A percentile compares a stretch with the other conserved stretches of the same genome.
Evolutionary conservation across 64 coral and sea anemone species (phyloP).

Genomic region (Porites australiensis): DNA sequence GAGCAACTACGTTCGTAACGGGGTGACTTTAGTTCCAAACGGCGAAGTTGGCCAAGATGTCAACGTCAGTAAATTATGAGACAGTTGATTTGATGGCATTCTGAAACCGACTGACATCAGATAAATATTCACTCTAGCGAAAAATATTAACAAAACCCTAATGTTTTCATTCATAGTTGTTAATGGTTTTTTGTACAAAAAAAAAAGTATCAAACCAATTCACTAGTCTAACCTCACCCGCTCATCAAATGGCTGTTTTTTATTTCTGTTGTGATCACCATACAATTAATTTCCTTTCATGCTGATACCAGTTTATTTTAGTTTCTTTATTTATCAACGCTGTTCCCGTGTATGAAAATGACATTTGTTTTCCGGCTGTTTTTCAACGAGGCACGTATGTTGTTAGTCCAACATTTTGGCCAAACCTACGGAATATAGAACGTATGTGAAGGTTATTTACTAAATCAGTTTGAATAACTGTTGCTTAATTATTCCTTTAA

Average conservation of each 20-base stretch:
- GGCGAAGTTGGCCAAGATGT: not conserved
- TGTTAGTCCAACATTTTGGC: too few species aligned
- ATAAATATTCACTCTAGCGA: not conserved
- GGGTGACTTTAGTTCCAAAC: conserved; percentile 14
- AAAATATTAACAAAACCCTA: not conserved
- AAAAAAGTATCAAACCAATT: not conserved
- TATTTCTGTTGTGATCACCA: not conserved
- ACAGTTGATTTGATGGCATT: not conserved
- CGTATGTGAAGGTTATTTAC: not conserved
- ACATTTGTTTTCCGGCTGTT: too few species aligned
- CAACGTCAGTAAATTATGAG: not conserved
- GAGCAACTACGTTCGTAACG: not conserved
- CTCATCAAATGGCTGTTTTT: not conserved
- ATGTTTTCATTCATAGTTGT: not conserved
- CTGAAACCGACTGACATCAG: not conserved
- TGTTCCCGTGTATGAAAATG: too few species aligned
- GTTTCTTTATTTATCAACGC: not conserved
- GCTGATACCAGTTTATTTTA: not conserved
- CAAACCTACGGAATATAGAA: too few species aligned
- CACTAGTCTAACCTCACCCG: not conserved
- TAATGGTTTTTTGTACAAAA: not conserved
- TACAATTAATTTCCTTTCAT: conserved; percentile 1
- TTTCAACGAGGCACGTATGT: too few species aligned
- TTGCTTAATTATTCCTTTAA: not conserved
- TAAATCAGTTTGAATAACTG: not conserved